These are phyloP conservation scores for Noctua fimbriata DNA, from an alignment of 2,888 invertebrate species.

Conservation along the genomic window DNA sequence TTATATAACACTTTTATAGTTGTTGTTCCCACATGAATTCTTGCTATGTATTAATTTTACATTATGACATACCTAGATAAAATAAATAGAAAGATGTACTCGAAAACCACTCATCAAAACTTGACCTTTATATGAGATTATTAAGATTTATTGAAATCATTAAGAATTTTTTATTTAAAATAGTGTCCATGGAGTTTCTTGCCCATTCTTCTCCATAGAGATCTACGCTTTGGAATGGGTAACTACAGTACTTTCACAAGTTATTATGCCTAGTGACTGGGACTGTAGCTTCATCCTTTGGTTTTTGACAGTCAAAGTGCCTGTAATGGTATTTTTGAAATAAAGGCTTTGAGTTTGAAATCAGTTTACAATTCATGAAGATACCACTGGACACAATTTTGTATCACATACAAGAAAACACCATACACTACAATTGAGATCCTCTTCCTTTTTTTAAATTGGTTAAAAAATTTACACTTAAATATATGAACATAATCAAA, in stretches of 20 bases:
- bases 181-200: background rate
- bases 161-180: background rate
- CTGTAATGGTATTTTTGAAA: too few relatives aligned
- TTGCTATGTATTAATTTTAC: background rate
- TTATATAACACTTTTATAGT: background rate
- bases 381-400: too few relatives aligned
- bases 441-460: background rate
- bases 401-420: background rate
- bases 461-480: background rate
- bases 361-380: too few relatives aligned
- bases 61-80: background rate
- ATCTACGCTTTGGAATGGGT: background rate
- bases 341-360: too few relatives aligned
- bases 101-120: background rate
- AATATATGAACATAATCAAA: slow-evolving; percentile 9
- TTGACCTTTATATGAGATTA: background rate
- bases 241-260: background rate
- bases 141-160: background rate
- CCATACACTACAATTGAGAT: background rate
- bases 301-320: too few relatives aligned
- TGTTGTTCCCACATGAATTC: background rate
- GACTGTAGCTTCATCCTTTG: too few relatives aligned
- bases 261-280: background rate
- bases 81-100: background rate
- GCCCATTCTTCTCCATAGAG: too few relatives aligned